These are phyloP conservation scores for Trinorchestia longiramus DNA, from an alignment of 1,140 invertebrate species.

Conservation along the genomic window DNA sequence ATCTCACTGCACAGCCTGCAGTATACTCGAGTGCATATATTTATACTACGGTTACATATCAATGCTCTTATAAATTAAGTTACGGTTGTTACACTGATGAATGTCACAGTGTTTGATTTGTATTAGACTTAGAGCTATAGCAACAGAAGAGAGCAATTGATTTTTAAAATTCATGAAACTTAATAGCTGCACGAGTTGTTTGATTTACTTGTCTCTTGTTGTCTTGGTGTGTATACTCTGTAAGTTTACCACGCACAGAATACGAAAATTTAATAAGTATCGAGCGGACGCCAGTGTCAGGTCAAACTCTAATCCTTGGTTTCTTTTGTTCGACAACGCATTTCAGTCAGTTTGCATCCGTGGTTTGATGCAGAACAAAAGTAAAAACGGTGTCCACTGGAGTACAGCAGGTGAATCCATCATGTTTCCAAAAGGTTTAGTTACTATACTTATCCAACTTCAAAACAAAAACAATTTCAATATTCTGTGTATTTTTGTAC, in stretches of 20 bases:
- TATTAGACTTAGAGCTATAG: too few relatives aligned
- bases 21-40: too few relatives aligned
- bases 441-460: too few relatives aligned
- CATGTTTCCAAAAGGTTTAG: too few relatives aligned
- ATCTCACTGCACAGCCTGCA: too few relatives aligned
- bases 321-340: not conserved
- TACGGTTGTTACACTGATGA: too few relatives aligned
- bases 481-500: too few relatives aligned
- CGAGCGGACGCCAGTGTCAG: not conserved
- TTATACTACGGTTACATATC: too few relatives aligned
- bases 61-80: too few relatives aligned
- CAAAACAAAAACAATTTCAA: too few relatives aligned
- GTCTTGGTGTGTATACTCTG: not conserved
- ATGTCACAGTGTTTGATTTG: too few relatives aligned
- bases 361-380: not conserved
- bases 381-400: not conserved
- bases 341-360: not conserved
- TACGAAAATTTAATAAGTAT: not conserved
- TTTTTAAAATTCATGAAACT: not conserved
- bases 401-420: too few relatives aligned
- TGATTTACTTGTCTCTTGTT: not conserved
- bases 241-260: not conserved
- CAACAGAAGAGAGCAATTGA: not conserved
- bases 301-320: not conserved
- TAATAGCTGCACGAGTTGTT: not conserved